Base-by-base conservation (phyloP, 2,113 vertebrate genomes). In the Menura novaehollandiae region DNA sequence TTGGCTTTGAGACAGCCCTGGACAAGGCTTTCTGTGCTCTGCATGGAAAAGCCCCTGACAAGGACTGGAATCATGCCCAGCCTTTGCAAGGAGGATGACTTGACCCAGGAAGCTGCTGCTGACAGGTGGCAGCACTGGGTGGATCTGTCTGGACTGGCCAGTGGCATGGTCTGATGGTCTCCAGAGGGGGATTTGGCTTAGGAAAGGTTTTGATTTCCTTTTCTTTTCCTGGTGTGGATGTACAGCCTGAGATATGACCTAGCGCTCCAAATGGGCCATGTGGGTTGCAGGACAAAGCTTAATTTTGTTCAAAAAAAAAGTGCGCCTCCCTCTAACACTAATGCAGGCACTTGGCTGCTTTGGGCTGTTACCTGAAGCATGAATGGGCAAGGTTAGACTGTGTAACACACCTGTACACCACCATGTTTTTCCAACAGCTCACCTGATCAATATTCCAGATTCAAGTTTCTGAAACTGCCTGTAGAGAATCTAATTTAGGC, bases 61-160 rank as follows among this genome's bases (percentile, higher is more conserved):
- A 69, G 26, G 33, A 12, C 51, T 60, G 55, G 87, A 73, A 55
- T 39, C 11, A 11, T 88, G 72, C 33, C 60, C 82, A 82, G 5
- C 16, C 11, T 66, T 88, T 30, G 20, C 32, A 35, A 74, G 56
- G 51, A 52, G 51, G n/a, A 62, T 60, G 68, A 47, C 44, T 18
- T 44, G 41, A 24, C 60, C 33, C 1, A 1, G 41, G 41, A 67
- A 63, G n/a, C 20, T 91, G 76, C 30, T 84, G 68, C 22, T 69
- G 63, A 33, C 8, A 24, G 62, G 66, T 15, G 33, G 62, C 41
- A 93, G 52, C 0, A 0, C 24, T 0, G 0, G 35, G n/a, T 2
- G 9, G 51, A 24, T 47, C 39, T 67, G 46, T 46, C 69, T 56
- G 77, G n/a, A 55, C 27, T 73, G 46, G 33, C 23, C 72, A 33